phyloP scores from a whole-genome alignment of 2,888 invertebrate genomes.

The Oscheius sp. region DNA sequence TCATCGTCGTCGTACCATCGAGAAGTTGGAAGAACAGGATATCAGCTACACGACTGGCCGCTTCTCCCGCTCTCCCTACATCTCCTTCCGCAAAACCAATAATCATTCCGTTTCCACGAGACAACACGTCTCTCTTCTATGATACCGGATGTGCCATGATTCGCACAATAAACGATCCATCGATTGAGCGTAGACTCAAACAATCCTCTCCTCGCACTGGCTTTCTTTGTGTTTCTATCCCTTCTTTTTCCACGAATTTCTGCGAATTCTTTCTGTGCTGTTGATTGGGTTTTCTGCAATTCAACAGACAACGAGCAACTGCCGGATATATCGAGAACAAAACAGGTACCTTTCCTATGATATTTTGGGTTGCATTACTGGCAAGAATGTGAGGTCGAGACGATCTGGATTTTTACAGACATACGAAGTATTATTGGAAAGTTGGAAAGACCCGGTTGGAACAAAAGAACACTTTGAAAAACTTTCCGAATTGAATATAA shows the following conservation, averaged over 20 bases:
- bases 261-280: not conserved
- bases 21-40: conserved; percentile 19
- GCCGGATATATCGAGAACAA: not conserved
- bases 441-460: conserved; percentile 17
- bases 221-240: not conserved
- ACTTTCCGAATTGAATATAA: not conserved
- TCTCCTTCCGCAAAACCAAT: conserved; percentile 29
- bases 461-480: not conserved
- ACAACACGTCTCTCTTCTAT: conserved; percentile 24
- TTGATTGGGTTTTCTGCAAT: conserved; percentile 1
- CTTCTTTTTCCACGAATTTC: not conserved
- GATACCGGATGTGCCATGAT: conserved; percentile 10
- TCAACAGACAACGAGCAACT: not conserved
- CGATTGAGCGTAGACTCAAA: not conserved
- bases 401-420: not conserved
- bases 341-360: conserved; percentile 5
- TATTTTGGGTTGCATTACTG: not conserved
- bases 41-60: not conserved
- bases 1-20: not conserved
- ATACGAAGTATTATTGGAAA: conserved; percentile 9
- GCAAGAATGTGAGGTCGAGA: not conserved
- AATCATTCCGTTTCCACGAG: not conserved
- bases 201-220: not conserved
- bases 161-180: conserved; percentile 17
- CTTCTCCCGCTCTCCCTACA: conserved; percentile 21